Percentiles rank a stretch among this genome's conserved stretches.
phyloP scores from a whole-genome alignment of 2,888 invertebrate species.

The Cryptocephalus primarius region DNA sequence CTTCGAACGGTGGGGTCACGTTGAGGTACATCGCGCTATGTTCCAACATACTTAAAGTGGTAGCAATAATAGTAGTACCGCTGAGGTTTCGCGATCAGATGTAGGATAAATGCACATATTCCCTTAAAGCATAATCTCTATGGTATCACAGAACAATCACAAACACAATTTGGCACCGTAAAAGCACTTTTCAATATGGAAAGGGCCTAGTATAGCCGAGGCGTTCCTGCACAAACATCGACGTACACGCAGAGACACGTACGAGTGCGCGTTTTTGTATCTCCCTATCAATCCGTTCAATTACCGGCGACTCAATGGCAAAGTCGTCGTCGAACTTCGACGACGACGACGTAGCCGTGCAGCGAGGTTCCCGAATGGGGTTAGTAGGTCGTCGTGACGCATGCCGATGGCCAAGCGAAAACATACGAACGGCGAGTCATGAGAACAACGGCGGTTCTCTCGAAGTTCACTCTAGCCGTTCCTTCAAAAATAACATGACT shows the following conservation, averaged over 20 bases:
- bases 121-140: background rate
- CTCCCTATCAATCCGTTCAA: constrained; percentile 9
- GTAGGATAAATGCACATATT: background rate
- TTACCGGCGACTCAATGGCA: constrained; percentile 35
- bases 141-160: constrained; percentile 9
- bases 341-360: constrained; percentile 8
- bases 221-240: background rate
- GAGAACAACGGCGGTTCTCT: background rate
- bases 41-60: constrained; percentile 25
- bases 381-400: constrained; percentile 61
- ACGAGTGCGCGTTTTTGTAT: no score
- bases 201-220: background rate
- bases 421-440: constrained; percentile 56
- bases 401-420: constrained; percentile 37
- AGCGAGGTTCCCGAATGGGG: constrained; percentile 49
- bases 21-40: constrained; percentile 35
- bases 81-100: no score
- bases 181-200: background rate
- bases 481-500: no score
- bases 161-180: background rate
- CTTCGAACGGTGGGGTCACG: constrained; percentile 32
- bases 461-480: no score
- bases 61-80: no score
- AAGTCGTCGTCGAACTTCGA: constrained; percentile 9
- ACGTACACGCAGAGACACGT: background rate